Conservation (phyloP, 2,797 vertebrate genomes). For the Lophius americanus region DNA sequence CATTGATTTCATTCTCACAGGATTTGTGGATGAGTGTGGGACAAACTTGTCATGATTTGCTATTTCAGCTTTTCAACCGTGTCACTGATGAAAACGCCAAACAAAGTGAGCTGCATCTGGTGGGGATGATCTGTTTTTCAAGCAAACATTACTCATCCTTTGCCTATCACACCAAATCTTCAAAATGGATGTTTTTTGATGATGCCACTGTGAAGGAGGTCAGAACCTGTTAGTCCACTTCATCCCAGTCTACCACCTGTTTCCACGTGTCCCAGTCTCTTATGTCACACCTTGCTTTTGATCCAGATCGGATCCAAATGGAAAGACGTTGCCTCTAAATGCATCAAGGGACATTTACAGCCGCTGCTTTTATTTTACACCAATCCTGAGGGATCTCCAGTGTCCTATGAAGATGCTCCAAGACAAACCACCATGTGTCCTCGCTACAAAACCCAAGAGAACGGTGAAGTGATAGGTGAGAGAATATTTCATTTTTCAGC, state of each 20-base stretch:
- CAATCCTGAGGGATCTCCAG: slow-evolving; percentile 92
- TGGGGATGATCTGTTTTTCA: slow-evolving; percentile 98
- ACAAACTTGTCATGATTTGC: slow-evolving; percentile 47
- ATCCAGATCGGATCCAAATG: slow-evolving; percentile 94
- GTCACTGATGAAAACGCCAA: slow-evolving; percentile 97
- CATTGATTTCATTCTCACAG: slow-evolving; percentile 22
- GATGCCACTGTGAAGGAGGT: slow-evolving; percentile 99
- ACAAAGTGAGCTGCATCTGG: slow-evolving; percentile 92
- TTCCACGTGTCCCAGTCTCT: slow-evolving; percentile 21
- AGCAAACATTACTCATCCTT: slow-evolving; percentile 98
- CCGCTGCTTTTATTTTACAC: slow-evolving; percentile 96
- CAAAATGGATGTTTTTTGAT: slow-evolving; percentile 98
- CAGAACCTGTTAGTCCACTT: slow-evolving; percentile 46
- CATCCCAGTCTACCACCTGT: slow-evolving; percentile 13
- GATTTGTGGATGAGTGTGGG: slow-evolving; percentile 25
- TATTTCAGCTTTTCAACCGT: slow-evolving; percentile 92
- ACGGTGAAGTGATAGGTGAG: slow-evolving; percentile 86
- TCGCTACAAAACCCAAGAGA: slow-evolving; percentile 86
- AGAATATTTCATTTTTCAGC: not conserved
- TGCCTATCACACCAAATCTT: slow-evolving; percentile 96
- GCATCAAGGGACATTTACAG: slow-evolving; percentile 95
- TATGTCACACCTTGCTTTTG: slow-evolving; percentile 3
- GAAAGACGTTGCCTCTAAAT: slow-evolving; percentile 97
- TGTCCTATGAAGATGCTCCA: slow-evolving; percentile 94
- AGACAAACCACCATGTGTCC: slow-evolving; percentile 91